phyloP scores from a whole-genome alignment of 2,113 vertebrate species.

The Boleophthalmus pectinirostris region DNA sequence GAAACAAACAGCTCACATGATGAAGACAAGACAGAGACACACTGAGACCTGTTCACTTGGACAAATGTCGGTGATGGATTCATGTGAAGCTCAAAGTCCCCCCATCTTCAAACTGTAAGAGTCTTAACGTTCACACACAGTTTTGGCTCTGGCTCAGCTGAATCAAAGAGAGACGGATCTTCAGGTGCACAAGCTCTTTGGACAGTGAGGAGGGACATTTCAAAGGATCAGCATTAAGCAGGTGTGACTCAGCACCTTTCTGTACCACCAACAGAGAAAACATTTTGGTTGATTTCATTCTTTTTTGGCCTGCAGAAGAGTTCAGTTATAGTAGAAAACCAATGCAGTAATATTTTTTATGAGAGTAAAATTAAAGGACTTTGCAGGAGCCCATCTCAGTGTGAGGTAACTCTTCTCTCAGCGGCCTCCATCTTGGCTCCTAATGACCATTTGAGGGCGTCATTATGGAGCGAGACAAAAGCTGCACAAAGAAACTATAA shows the following conservation, averaged over 20 bases:
- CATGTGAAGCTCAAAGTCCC: conserved; percentile 28
- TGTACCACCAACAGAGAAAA: not conserved
- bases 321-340: not conserved
- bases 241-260: not conserved
- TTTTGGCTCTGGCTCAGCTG: conserved; percentile 18
- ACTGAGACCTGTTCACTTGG: conserved; percentile 21
- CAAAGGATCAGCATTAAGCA: conserved; percentile 23
- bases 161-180: conserved; percentile 22
- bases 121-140: conserved; percentile 37
- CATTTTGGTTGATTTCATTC: not conserved
- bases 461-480: conserved; percentile 15
- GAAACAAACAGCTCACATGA: too few relatives aligned
- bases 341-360: not conserved
- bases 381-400: not conserved
- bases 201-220: conserved; percentile 21
- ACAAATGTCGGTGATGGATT: conserved; percentile 45
- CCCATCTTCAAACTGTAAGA: conserved; percentile 27
- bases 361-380: not conserved
- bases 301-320: not conserved
- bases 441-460: conserved; percentile 22
- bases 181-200: not conserved
- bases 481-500: conserved; percentile 15
- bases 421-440: not conserved
- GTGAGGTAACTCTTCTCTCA: not conserved
- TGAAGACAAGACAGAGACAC: too few relatives aligned